These are phyloP conservation scores for Marmota monax DNA, from an alignment of 2,113 vertebrate genomes.

Conservation along the genomic window DNA sequence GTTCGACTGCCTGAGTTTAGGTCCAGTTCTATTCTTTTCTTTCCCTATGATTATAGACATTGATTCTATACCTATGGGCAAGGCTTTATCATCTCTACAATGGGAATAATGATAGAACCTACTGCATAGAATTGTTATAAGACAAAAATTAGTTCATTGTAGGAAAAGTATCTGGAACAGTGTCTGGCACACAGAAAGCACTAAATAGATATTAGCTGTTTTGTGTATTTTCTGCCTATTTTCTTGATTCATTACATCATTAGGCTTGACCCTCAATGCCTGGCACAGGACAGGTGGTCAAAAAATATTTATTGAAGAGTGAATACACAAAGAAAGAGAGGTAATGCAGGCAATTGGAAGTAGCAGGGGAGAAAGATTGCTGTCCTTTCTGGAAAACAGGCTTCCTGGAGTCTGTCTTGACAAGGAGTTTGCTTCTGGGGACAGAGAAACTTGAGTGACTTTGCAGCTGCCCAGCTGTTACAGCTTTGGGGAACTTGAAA, in stretches of 20 bases:
- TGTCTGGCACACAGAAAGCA: background rate
- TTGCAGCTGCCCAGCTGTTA: background rate
- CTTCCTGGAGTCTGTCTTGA: background rate
- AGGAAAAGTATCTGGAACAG: background rate
- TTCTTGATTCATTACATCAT: background rate
- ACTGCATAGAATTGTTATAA: background rate
- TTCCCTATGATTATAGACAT: background rate
- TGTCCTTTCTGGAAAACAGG: background rate
- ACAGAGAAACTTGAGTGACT: background rate
- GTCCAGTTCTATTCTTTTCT: background rate
- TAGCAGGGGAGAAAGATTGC: background rate
- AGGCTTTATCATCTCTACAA: conserved; percentile 17
- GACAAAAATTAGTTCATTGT: background rate
- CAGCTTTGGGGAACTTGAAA: conserved; percentile 66
- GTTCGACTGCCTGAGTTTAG: background rate
- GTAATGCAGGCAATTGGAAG: background rate
- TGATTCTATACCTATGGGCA: background rate
- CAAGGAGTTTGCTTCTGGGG: background rate
- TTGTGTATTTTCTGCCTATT: background rate
- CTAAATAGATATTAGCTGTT: background rate
- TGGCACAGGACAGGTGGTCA: background rate
- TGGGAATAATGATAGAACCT: background rate
- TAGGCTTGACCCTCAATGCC: background rate
- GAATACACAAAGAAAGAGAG: background rate
- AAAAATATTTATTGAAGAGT: background rate